Evolutionary conservation across 2,888 invertebrate species (phyloP), one percentile per base, ranked within the genome.

Genomic region (Cerastis leucographa): DNA sequence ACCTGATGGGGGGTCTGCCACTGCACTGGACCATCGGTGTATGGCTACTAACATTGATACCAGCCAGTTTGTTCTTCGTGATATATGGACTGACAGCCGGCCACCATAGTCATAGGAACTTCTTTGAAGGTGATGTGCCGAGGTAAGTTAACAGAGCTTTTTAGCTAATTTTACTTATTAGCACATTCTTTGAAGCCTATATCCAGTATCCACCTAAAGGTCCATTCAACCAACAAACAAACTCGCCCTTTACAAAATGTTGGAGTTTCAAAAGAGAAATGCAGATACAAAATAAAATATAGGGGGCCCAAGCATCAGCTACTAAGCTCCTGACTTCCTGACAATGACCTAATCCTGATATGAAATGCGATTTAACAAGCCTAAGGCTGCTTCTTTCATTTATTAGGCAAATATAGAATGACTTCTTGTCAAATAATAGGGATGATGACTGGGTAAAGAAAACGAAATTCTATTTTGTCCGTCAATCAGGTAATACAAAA

Each of bases 101-200:
- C 0, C 99, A 99, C 94, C 98, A 98, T 90, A 97, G 98, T 88
- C 98, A 98, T 1, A 97, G 97, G 51, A 97, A 98, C 77, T 98
- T 98, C 92, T 98, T 99, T 89, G 98, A 98, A 89, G 98, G 98
- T 14, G 98, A 98, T 93, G 93, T 97, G 44, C 97, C 97, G 22
- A 97, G 97, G 98, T 98, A 95, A 81, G 56, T n/a, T 1, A 1
- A 35, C 2, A 35, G 35, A 35, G 35, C 65, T 49, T 29, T 59
- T 2, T 46, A 29, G 1, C 64, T 64, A 35, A 40, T 46, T 29
- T 35, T 61, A 61, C 5, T 14, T 8, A 56, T 56, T 29, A 14
- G 7, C 17, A 29, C 4, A 29, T 25, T 25, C 2, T 56, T 5
- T 14, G 14, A 29, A 29, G 29, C 29, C 8, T 7, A 14, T 25